Percentiles rank a stretch among this genome's conserved stretches.
These are phyloP conservation scores for Lycodopsis pacificus DNA, from an alignment of 2,797 vertebrate species.

Conservation along the genomic window DNA sequence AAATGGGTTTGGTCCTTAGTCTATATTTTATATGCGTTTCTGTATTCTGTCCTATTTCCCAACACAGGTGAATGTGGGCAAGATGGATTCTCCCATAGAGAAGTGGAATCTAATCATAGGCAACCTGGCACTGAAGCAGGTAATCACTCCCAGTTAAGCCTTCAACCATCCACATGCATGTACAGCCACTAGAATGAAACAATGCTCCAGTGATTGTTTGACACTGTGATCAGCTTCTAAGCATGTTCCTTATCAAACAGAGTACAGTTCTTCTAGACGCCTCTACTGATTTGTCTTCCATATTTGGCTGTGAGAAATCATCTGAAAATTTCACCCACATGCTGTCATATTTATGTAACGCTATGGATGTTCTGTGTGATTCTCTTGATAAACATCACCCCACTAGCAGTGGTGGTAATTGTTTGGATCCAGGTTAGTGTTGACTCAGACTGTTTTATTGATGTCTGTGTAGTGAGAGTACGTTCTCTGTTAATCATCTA, in stretches of 20 bases:
- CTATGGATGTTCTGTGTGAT: neutral
- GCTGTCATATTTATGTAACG: neutral
- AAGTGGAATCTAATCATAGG: slow-evolving; percentile 98
- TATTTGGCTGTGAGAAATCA: neutral
- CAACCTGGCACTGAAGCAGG: slow-evolving; percentile 98
- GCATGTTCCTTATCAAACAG: neutral
- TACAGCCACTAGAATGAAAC: neutral
- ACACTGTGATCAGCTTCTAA: too few species aligned
- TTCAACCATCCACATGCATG: neutral
- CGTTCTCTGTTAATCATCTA: slow-evolving; percentile 37
- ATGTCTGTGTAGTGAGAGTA: neutral
- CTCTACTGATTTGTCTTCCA: neutral
- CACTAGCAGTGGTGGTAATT: neutral
- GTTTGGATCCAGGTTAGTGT: neutral
- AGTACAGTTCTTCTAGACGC: neutral
- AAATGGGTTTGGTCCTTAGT: too few species aligned
- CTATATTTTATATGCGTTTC: neutral
- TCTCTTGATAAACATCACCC: neutral
- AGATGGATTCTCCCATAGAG: slow-evolving; percentile 99
- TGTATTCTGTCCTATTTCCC: neutral
- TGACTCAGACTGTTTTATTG: slow-evolving; percentile 10
- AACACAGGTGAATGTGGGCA: slow-evolving; percentile 94
- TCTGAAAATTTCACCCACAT: neutral
- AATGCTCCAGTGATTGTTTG: neutral
- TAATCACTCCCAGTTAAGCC: slow-evolving; percentile 62